A percentile compares a stretch with the other conserved stretches of the same genome.
phyloP scores from a whole-genome alignment of 2,888 invertebrate genomes.

The Bibio marci region DNA sequence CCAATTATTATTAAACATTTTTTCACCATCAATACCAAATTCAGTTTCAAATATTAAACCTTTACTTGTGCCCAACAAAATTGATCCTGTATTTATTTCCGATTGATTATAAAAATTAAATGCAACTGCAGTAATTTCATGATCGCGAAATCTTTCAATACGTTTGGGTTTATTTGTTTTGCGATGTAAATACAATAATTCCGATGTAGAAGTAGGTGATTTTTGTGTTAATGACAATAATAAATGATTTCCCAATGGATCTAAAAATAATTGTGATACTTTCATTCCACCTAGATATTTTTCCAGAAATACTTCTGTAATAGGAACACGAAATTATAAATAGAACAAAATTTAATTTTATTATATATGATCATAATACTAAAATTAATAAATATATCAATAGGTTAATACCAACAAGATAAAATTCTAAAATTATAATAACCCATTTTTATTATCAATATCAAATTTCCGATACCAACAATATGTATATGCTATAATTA shows the following conservation, averaged over 20 bases:
- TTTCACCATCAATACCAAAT: constrained; percentile 63
- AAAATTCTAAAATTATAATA: too few relatives aligned
- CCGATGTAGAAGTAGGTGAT: constrained; percentile 34
- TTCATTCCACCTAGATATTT: constrained; percentile 23
- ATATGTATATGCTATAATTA: too few relatives aligned
- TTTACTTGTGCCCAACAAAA: constrained; percentile 76
- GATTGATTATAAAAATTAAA: constrained; percentile 67
- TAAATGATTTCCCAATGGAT: constrained; percentile 74
- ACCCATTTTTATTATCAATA: too few relatives aligned
- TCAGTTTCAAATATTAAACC: constrained; percentile 86
- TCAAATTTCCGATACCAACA: too few relatives aligned
- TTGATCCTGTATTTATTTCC: constrained; percentile 57
- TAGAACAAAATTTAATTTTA: too few relatives aligned
- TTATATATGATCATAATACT: too few relatives aligned
- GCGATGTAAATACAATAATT: constrained; percentile 64
- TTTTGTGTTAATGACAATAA: constrained; percentile 55
- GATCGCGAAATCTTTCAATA: constrained; percentile 32
- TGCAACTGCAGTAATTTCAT: constrained; percentile 78
- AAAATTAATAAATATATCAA: too few relatives aligned
- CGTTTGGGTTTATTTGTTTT: constrained; percentile 57
- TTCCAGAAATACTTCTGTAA: constrained; percentile 22
- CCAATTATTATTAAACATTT: constrained; percentile 69
- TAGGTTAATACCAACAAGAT: too few relatives aligned
- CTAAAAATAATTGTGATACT: constrained; percentile 34
- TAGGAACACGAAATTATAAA: neutral